Base-by-base conservation (phyloP, 2,797 vertebrate genomes). In the Aythya fuligula region DNA sequence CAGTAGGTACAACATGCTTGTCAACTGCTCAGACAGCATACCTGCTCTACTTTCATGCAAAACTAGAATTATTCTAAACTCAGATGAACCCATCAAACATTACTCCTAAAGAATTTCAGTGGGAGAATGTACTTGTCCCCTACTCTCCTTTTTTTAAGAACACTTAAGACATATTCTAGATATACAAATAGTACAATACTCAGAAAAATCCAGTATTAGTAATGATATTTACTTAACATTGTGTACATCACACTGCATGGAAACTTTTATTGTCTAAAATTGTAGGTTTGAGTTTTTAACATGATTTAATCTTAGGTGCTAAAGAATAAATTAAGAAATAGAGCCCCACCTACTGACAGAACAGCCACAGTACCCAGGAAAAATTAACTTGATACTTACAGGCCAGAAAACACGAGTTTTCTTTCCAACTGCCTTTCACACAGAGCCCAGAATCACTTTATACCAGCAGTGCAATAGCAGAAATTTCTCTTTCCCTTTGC, bases 331-430 rank as follows among this genome's bases (percentile, higher is more conserved):
- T 75, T 51, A 45, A 65, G 90, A 61, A 32, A 56, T 12, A 79
- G 1, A 95, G 95, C 95, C 18, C 95, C 96, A 95, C 72, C 96
- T 97, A 71, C 84, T 27, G 96, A 89, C 92, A 30, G 24, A 71
- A 62, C 6, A 53, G 43, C 13, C 70, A 57, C 57, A 89, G 22
- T 58, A 72, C 87, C 81, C 16, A 45, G 24, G 15, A 21, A 79
- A 66, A 81, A n/a, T 22, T 8, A 4, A 38, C 20, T 69, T 16
- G 12, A 6, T 36, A 8, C 3, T 65, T 0, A 0, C 34, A 9
- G 20, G 34, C 9, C 13, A 34, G 47, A 60, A 69, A 74, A 39
- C 6, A 9, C 0, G 0, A 6, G 8, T 22, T 62, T 83, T 36
- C 71, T 39, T 70, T 67, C 36, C n/a, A 28, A 11, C 19, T 24